Evolutionary conservation across 2,797 vertebrate species (phyloP), one percentile per base, ranked within the genome.

Genomic region (Malacoctenus gilli): DNA sequence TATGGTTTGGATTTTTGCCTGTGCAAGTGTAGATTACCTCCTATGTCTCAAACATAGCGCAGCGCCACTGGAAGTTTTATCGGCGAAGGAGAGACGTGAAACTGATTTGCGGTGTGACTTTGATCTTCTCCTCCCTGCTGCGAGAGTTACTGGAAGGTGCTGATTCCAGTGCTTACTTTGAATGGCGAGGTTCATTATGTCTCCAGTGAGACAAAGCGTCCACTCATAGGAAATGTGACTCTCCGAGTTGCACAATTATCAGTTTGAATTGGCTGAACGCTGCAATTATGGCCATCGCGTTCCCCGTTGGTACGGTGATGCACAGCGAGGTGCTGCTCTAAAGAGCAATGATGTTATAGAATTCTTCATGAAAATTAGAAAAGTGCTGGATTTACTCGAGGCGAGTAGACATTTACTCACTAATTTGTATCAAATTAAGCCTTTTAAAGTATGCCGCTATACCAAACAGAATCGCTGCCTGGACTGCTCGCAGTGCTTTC

Each of bases 351-450:
- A 41, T 19, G 25, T 41, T 28, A 20, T 21, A 32, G 41, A 11
- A 18, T 37, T n/a, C 23, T 74, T 31, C 18, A 42, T 6, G 32
- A 55, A 10, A 35, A 30, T 55, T 32, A 63, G 61, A 28, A 4
- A 40, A 57, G 20, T 12, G 11, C 39, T 48, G 19, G 60, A 60
- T 56, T 40, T 30, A 31, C 41, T 65, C 41, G 8, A 54, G 51
- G 28, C 40, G 59, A 71, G 18, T 40, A 40, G 42, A 59, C 54
- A 40, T 73, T 48, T 68, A 55, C 64, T 70, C 48, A 14, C 38
- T 65, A 42, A 75, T 74, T 62, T 59, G 40, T 73, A 23, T 66
- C 43, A 57, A 74, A 83, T 72, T 63, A 66, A 34, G 36, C 9
- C 55, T 59, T 77, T 70, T 72, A 61, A 71, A 57, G 44, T 46